A percentile compares a stretch with the other conserved stretches of the same genome.
These are phyloP conservation scores for Halcyon leucocephala DNA, from an alignment of 2,797 vertebrate genomes.

Conservation along the genomic window DNA sequence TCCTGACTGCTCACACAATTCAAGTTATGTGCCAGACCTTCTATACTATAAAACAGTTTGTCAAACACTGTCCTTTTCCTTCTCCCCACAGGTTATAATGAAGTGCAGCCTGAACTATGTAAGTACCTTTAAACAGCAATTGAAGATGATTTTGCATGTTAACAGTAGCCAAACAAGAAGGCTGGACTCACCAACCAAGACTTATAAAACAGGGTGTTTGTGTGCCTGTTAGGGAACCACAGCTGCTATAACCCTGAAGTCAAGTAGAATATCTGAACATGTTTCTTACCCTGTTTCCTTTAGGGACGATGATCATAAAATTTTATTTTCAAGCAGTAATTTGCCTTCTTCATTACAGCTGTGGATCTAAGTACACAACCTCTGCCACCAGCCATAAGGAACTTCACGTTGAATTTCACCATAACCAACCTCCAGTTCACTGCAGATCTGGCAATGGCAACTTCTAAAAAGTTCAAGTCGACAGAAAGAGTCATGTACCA, in stretches of 20 bases:
- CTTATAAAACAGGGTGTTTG: background rate
- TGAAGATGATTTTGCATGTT: background rate
- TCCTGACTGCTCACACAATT: background rate
- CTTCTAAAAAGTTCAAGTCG: conserved; percentile 15
- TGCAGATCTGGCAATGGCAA: background rate
- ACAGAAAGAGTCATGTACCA: conserved; percentile 36
- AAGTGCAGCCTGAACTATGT: background rate
- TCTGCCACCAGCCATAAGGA: background rate
- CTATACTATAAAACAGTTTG: background rate
- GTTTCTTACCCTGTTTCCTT: background rate
- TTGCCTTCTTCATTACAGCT: background rate
- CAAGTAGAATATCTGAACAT: background rate
- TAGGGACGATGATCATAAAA: background rate
- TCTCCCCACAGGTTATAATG: background rate
- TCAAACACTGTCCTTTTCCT: background rate
- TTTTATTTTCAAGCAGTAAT: background rate
- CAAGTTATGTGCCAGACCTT: background rate
- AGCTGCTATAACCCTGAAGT: background rate
- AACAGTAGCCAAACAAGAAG: background rate
- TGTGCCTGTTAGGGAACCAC: background rate
- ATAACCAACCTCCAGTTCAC: conserved; percentile 58
- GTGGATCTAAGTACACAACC: background rate
- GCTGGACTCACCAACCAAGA: background rate
- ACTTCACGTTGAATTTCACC: conserved; percentile 51
- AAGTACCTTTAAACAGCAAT: background rate